These are phyloP conservation scores for Riparia riparia DNA, from an alignment of 2,113 vertebrate genomes.

Conservation along the genomic window DNA sequence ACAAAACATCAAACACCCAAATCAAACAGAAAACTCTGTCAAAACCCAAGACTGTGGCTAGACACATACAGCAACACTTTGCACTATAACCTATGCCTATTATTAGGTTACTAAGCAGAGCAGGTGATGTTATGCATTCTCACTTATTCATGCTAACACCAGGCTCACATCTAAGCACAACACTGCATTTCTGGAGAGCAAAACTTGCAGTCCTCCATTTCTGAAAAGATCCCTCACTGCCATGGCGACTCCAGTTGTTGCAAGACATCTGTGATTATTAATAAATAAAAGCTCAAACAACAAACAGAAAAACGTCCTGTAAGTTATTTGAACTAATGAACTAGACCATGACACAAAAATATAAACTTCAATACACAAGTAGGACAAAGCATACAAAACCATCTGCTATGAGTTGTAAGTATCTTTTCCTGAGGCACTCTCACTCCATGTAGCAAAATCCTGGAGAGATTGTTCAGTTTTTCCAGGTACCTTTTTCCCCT, in stretches of 20 bases:
- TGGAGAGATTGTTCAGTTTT: neutral
- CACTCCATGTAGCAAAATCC: neutral
- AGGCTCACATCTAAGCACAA: neutral
- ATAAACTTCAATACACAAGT: neutral
- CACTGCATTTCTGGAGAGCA: neutral
- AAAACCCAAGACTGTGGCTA: neutral
- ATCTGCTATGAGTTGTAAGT: neutral
- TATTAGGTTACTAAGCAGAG: neutral
- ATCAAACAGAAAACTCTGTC: neutral
- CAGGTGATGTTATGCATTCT: neutral
- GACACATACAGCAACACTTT: neutral
- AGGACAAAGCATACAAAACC: neutral
- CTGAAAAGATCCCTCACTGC: neutral
- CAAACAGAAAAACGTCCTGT: neutral
- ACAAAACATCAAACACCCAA: neutral
- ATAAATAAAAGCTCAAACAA: neutral
- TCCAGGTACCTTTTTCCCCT: neutral
- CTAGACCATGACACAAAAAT: neutral
- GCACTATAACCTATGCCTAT: neutral
- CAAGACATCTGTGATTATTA: neutral
- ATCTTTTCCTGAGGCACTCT: neutral
- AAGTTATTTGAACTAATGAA: neutral
- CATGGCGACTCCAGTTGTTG: neutral
- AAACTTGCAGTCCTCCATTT: neutral
- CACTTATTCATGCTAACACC: neutral